Conservation (phyloP, 1,140 invertebrate species). For the Drosophila pruinosa region DNA sequence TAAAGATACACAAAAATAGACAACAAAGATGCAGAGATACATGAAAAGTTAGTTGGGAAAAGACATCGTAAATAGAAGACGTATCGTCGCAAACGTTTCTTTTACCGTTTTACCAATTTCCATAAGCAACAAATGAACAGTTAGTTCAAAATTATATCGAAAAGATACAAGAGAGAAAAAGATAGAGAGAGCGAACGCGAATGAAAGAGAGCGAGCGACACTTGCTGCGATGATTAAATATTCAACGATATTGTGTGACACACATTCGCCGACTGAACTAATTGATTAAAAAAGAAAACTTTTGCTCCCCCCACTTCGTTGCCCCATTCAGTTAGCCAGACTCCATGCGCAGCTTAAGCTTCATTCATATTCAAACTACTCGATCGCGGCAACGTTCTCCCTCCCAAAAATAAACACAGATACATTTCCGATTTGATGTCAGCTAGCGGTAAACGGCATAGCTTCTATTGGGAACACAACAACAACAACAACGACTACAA, state of each 20-base stretch:
- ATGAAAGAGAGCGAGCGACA: conserved; percentile 31
- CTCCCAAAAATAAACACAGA: conserved; percentile 51
- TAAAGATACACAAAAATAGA: conserved; percentile 17
- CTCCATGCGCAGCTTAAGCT: conserved; percentile 9
- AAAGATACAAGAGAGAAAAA: background rate
- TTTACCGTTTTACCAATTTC: conserved; percentile 75
- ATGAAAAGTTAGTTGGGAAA: background rate
- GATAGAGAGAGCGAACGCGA: background rate
- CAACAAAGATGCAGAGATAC: background rate
- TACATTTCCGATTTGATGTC: conserved; percentile 73
- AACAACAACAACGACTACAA: no score
- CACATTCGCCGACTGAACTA: conserved; percentile 63
- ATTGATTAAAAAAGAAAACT: conserved; percentile 73
- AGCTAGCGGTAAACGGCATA: conserved; percentile 71
- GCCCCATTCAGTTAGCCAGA: background rate
- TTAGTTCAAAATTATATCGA: conserved; percentile 51
- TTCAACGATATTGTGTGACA: conserved; percentile 59
- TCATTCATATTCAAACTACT: conserved; percentile 68
- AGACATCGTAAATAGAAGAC: conserved; percentile 23
- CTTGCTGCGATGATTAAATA: conserved; percentile 63
- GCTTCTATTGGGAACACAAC: conserved; percentile 62
- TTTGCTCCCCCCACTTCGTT: background rate
- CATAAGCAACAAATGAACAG: conserved; percentile 68
- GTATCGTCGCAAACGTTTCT: conserved; percentile 36
- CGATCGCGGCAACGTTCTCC: conserved; percentile 53